Base-by-base conservation (phyloP, 2,888 invertebrate genomes). In the Dinocampus coccinellae region DNA sequence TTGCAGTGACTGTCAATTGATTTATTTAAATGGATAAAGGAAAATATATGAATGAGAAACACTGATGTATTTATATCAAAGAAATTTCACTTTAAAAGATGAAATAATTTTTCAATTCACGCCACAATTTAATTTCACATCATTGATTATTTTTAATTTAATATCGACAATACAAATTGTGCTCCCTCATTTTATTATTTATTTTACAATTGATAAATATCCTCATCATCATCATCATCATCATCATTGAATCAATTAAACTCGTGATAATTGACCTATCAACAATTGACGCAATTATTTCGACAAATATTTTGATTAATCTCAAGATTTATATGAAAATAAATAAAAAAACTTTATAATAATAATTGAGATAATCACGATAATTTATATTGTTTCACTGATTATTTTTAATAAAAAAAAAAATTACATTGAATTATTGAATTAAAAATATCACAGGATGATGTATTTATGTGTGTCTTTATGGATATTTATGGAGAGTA, bases 1-100 rank as follows among this genome's bases (percentile, higher is more conserved):
- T 24, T 47, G 16, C 76, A 78, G 78, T 73, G 79, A 76, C 77
- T 73, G 76, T 79, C 78, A 74, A 71, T 60, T 69, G 26, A 36
- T 47, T 63, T 33, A 33, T 60, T 39, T 13, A 55, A 36, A 33
- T 22, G 11, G 22, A 10, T 20, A 24, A 63, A 42, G 22, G 20
- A 16, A 39, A 26, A 62, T 42, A 11, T 39, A 3, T 4, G 39
- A 63, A 47, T 63, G 42, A 63, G 42, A 63, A 7, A 47, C 63
- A 16, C 39, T 42, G 42, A 42, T 42, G 13, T 24, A 22, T 16
- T n/a, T 47, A 7, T 7, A 47, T 47, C 1, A 16, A 16, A 16
- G 20, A 16, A 9, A 47, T 47, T 47, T 16, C 0, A 47, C 47
- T 57, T 26, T n/a, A 33, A 60, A 33, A 34, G 16, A 34, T 26